These are phyloP conservation scores for Melanerpes aurifrons DNA, from an alignment of 2,113 vertebrate genomes.

Conservation along the genomic window DNA sequence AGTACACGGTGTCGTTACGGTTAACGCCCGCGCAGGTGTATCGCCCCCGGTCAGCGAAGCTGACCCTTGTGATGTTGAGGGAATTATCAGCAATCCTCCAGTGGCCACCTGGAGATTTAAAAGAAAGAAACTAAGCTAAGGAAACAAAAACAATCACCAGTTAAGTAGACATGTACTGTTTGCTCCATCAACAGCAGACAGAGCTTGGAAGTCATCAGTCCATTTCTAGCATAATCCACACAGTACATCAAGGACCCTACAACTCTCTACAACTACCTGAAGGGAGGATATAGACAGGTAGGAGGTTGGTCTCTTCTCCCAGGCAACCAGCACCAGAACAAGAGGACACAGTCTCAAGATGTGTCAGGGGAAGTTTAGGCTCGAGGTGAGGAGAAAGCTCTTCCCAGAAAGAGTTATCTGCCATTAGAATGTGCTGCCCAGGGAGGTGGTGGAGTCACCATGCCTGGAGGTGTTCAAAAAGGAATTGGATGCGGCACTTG, in stretches of 20 bases:
- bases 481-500: too few relatives aligned
- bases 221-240: background rate
- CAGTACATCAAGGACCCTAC: background rate
- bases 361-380: too few relatives aligned
- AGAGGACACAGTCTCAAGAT: too few relatives aligned
- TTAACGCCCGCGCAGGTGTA: constrained; percentile 83
- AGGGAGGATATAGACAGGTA: too few relatives aligned
- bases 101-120: constrained; percentile 78
- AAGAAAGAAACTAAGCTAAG: constrained; percentile 15
- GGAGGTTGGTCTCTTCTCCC: too few relatives aligned
- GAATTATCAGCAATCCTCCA: constrained; percentile 81
- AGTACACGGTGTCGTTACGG: constrained; percentile 66
- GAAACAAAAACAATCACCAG: background rate
- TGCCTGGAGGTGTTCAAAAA: too few relatives aligned
- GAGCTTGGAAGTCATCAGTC: background rate
- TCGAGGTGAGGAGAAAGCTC: too few relatives aligned
- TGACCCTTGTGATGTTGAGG: constrained; percentile 90
- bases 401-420: too few relatives aligned
- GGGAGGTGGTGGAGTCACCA: too few relatives aligned
- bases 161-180: background rate
- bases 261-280: too few relatives aligned
- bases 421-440: too few relatives aligned
- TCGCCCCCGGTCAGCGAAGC: constrained; percentile 88
- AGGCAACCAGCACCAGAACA: too few relatives aligned
- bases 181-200: background rate